Percentiles rank a stretch among this genome's conserved stretches.
Conservation (phyloP, 2,113 vertebrate genomes). For the Bos javanicus region DNA sequence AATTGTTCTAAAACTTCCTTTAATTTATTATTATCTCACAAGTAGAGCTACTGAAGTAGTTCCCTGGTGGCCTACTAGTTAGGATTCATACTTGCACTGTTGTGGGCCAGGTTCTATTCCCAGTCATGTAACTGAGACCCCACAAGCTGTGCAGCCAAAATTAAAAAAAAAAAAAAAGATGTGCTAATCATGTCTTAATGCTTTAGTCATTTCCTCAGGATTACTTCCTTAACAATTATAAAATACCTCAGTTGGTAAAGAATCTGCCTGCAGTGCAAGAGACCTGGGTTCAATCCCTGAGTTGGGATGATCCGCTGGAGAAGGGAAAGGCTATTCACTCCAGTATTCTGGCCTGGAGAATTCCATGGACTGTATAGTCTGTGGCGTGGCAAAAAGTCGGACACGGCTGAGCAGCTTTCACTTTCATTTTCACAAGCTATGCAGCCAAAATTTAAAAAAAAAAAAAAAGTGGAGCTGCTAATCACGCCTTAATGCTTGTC, state of each 20-base stretch:
- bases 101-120: neutral
- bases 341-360: neutral
- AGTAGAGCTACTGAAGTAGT: neutral
- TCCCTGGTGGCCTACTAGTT: neutral
- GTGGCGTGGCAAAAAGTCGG: rapidly evolving
- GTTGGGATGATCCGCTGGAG: neutral
- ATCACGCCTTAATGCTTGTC: neutral
- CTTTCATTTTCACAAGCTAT: neutral
- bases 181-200: neutral
- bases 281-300: neutral
- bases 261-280: neutral
- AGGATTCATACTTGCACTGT: neutral
- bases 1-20: neutral
- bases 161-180: neutral
- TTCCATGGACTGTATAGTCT: neutral
- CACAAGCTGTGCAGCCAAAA: neutral
- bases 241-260: neutral
- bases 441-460: neutral
- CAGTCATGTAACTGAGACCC: neutral
- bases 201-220: slow-evolving; percentile 11
- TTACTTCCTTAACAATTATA: slow-evolving; percentile 51
- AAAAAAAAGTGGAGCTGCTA: neutral
- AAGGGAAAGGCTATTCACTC: neutral
- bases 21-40: slow-evolving; percentile 19
- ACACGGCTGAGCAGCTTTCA: neutral